Conservation (phyloP, 2,888 invertebrate genomes). For the Liposcelis brunnea region DNA sequence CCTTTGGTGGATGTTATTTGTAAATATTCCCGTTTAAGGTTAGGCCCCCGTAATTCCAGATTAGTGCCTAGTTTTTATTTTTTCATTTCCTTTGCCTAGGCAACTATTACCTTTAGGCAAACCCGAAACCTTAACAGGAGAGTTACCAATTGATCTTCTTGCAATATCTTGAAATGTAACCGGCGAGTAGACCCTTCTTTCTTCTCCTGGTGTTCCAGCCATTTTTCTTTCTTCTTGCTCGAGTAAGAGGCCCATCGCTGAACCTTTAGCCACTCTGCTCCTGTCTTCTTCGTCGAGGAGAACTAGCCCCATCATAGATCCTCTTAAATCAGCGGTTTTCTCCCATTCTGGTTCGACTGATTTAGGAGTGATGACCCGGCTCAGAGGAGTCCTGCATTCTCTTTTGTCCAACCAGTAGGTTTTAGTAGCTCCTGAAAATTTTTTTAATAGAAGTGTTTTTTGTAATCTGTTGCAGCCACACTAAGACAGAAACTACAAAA, state of each 20-base stretch:
- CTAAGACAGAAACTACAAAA: too few species aligned
- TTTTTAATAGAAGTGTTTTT: too few species aligned
- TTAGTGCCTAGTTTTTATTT: constrained; percentile 8
- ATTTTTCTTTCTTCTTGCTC: not conserved
- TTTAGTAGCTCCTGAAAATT: constrained; percentile 59
- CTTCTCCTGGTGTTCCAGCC: constrained; percentile 32
- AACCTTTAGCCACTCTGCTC: not conserved
- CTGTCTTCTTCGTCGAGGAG: too few species aligned
- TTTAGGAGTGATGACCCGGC: constrained; percentile 24
- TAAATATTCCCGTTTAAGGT: too few species aligned
- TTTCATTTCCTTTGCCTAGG: constrained; percentile 3
- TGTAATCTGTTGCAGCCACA: too few species aligned
- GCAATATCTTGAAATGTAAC: constrained; percentile 73
- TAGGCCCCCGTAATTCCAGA: too few species aligned
- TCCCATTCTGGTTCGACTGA: constrained; percentile 32
- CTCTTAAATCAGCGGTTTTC: constrained; percentile 29
- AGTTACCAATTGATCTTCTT: constrained; percentile 57
- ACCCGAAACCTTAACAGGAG: constrained; percentile 39
- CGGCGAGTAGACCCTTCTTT: constrained; percentile 60
- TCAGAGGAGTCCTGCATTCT: constrained; percentile 40
- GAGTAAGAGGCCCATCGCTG: not conserved
- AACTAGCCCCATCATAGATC: constrained; percentile 15
- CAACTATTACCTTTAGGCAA: constrained; percentile 13
- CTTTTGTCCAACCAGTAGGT: constrained; percentile 73
- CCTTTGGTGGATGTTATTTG: too few species aligned